Evolutionary conservation across 2,113 vertebrate genomes (phyloP).

Genomic region (Chaenocephalus aceratus): DNA sequence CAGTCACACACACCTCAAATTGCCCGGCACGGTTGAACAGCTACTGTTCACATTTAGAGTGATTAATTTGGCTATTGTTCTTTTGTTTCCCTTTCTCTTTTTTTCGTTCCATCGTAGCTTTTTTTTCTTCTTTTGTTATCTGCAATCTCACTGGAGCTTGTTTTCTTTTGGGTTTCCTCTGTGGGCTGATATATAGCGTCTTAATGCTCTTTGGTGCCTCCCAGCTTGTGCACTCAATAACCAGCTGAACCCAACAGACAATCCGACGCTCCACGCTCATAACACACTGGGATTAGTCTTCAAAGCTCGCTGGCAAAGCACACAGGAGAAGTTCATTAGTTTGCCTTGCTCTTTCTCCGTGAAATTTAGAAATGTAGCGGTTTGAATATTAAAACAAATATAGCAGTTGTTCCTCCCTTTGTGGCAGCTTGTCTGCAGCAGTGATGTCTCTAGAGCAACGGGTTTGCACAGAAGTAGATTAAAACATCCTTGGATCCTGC

Average conservation of each 20-base stretch:
- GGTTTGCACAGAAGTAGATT: conserved; percentile 28
- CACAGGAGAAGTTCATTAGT: conserved; percentile 63
- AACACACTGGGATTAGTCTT: conserved; percentile 72
- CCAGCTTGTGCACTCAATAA: conserved; percentile 64
- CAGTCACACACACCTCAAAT: conserved; percentile 18
- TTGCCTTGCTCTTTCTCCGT: conserved; percentile 23
- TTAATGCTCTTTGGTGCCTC: conserved; percentile 61
- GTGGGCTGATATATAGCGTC: conserved; percentile 48
- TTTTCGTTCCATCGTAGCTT: not conserved
- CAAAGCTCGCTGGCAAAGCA: conserved; percentile 47
- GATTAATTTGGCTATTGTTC: conserved; percentile 26
- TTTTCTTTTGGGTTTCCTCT: conserved; percentile 11
- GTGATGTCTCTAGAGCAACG: conserved; percentile 8
- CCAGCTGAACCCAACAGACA: conserved; percentile 68
- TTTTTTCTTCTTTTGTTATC: conserved; percentile 32
- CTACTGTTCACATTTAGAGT: conserved; percentile 19
- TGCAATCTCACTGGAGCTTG: conserved; percentile 23
- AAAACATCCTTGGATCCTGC: conserved; percentile 54
- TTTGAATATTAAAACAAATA: conserved; percentile 37
- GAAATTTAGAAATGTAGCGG: conserved; percentile 39
- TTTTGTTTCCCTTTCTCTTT: conserved; percentile 12
- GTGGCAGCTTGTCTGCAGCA: conserved; percentile 20
- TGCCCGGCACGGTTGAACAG: not conserved
- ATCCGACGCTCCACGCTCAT: conserved; percentile 58
- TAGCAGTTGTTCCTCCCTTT: not conserved